Base-by-base conservation (phyloP, 2,797 vertebrate genomes). In the Cuniculus paca region DNA sequence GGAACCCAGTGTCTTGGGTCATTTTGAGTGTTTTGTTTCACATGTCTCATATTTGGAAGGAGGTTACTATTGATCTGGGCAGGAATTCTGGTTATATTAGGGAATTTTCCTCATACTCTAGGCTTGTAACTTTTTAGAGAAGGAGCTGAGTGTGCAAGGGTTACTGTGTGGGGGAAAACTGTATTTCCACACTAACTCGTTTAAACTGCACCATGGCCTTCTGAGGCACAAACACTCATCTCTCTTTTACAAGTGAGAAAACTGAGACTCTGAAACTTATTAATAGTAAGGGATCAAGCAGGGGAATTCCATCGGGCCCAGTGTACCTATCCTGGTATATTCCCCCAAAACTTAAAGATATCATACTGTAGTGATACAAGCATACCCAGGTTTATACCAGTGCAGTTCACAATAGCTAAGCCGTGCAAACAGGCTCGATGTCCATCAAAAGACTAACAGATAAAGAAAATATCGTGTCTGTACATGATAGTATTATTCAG, bases 1-100 rank as follows among this genome's bases (percentile, higher is more conserved):
- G 10, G n/a, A 13, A 20, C 20, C 17, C n/a, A 42, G 12, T 20
- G n/a, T 91, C 31, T 45, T 52, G 39, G 74, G 60, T 28, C 52
- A 79, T n/a, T n/a, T 58, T 78, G 77, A 39, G 14, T 28, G 16
- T 65, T 82, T 90, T 86, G 70, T 74, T 60, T 54, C 65, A 95
- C 60, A 39, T 70, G 16, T 4, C 31, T 36, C 54, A 1, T n/a
- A 17, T 75, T 68, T 45, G 26, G 48, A 31, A 65, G 61, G 48
- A 75, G 9, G 13, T 22, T 54, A 31, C 56, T 97, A 1, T 54
- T 42, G 5, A 58, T 56, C 39, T 24, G 54, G 26, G 24, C 3
- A 13, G 19, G 34, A 54, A 14, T 42, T 39, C 52, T 22, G n/a
- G 26, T 26, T 24, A 22, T 8, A 4, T 5, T 0, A 34, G 14